Conservation (phyloP, 2,888 invertebrate genomes). For the Drosophila incognita region DNA sequence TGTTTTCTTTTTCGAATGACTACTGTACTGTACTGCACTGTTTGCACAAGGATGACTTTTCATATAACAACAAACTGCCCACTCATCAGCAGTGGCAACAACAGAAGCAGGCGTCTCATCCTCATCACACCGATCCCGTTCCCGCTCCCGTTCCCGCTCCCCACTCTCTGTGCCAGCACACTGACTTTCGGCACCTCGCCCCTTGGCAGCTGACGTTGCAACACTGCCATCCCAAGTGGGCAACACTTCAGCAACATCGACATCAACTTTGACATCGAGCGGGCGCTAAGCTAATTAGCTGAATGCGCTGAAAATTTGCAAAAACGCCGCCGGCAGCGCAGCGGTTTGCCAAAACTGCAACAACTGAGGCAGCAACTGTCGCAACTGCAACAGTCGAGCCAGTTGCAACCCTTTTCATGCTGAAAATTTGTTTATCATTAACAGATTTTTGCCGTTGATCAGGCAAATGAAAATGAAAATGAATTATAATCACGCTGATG, state of each 20-base stretch:
- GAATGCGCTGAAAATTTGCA: constrained; percentile 48
- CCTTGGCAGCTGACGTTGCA: constrained; percentile 45
- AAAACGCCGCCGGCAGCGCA: constrained; percentile 53
- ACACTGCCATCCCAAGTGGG: constrained; percentile 15
- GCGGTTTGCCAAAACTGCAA: constrained; percentile 45
- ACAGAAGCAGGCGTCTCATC: neutral
- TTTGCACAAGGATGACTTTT: constrained; percentile 25
- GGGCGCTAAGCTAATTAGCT: constrained; percentile 52
- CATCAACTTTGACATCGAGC: constrained; percentile 5
- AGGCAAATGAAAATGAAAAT: constrained; percentile 64
- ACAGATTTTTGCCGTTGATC: constrained; percentile 55
- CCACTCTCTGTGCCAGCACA: constrained; percentile 19
- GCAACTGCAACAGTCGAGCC: constrained; percentile 28
- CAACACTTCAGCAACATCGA: constrained; percentile 15
- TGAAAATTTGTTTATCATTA: constrained; percentile 78
- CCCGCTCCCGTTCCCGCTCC: neutral
- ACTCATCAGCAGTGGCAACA: constrained; percentile 51
- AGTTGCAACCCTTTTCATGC: constrained; percentile 54
- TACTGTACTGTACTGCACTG: neutral
- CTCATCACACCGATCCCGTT: constrained; percentile 12
- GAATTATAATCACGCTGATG: constrained; percentile 73
- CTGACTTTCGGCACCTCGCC: constrained; percentile 46
- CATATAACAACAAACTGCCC: constrained; percentile 54
- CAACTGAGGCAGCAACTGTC: constrained; percentile 20
- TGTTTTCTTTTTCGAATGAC: neutral